These are phyloP conservation scores for Chrysogorgia sp. DNA, from an alignment of 92 coral and sea anemone genomes.

Conservation along the genomic window DNA sequence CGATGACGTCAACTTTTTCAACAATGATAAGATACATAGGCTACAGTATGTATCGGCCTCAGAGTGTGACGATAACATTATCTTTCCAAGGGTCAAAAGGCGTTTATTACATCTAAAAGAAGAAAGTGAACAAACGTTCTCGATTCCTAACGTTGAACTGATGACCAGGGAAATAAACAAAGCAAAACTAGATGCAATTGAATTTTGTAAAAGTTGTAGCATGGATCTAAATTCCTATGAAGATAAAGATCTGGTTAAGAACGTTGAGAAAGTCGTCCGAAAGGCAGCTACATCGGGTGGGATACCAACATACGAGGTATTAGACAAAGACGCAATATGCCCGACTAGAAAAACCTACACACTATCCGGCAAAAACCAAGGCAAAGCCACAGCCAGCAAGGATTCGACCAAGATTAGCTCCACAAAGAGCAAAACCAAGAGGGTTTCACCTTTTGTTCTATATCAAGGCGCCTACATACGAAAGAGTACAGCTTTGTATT, in stretches of 20 bases:
- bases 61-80: too few relatives aligned
- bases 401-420: constrained; percentile 9
- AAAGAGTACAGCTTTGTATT: too few relatives aligned
- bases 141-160: constrained; percentile 4
- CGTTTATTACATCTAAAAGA: too few relatives aligned
- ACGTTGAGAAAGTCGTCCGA: constrained; percentile 17
- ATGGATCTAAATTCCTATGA: constrained; percentile 24
- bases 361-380: background rate
- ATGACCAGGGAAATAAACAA: constrained; percentile 18
- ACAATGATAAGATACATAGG: too few relatives aligned
- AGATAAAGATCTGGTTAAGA: constrained; percentile 33
- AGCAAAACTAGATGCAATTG: constrained; percentile 9
- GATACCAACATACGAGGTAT: constrained; percentile 13
- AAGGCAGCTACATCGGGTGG: constrained; percentile 11
- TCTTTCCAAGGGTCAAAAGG: too few relatives aligned
- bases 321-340: constrained; percentile 1
- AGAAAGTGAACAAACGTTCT: constrained; percentile 13
- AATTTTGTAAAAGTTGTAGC: constrained; percentile 23
- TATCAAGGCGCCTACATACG: constrained; percentile 16
- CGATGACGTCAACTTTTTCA: too few relatives aligned
- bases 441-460: constrained; percentile 18
- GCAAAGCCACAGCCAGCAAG: too few relatives aligned
- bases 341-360: constrained; percentile 23
- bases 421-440: background rate
- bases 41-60: too few relatives aligned